Base-by-base conservation (phyloP, 1,140 invertebrate species). In the Battus philenor region DNA sequence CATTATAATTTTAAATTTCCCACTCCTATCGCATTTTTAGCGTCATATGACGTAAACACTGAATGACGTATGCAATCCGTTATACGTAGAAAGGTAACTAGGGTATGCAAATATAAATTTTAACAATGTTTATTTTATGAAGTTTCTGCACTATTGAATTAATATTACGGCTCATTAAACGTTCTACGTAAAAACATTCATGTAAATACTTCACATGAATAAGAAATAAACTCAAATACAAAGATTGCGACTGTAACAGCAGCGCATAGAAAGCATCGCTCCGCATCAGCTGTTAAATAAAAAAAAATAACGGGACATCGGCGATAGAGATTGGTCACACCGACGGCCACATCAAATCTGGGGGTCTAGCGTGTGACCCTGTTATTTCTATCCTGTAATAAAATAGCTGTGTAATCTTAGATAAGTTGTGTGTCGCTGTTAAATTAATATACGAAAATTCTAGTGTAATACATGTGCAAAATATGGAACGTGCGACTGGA, bases 281-380 rank as follows among this genome's bases (percentile, higher is more conserved):
- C 72, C 71, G 75, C 72, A 84, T 84, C 80, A 84, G 80, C 80
- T 84, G 80, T 81, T 80, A 63, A 62, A 71, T 63, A 80, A 78
- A 82, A 76, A 41, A 84, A 81, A 79, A 64, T 80, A 80, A 84
- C 77, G 77, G 77, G 77, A 79, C 70, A 79, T 81, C 64, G 57
- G 59, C 69, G 71, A 79, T 66, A 57, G 70, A 78, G 66, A 77
- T 75, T 81, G 70, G 75, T 82, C 78, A 82, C 74, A 80, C 79
- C 71, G 69, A 75, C 74, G 76, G 82, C 80, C 79, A 85, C 81
- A 86, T 85, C 81, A 83, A 82, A 79, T 79, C 81, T 75, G 78
- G 77, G 77, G 73, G 75, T 76, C 70, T 81, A 78, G 77, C 77
- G 80, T 78, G 71, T 84, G 80, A 81, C 80, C 77, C 80, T 84